Percentiles rank a stretch among this genome's conserved stretches.
Conservation (phyloP, 2,113 vertebrate species). For the Chaetops frenatus region DNA sequence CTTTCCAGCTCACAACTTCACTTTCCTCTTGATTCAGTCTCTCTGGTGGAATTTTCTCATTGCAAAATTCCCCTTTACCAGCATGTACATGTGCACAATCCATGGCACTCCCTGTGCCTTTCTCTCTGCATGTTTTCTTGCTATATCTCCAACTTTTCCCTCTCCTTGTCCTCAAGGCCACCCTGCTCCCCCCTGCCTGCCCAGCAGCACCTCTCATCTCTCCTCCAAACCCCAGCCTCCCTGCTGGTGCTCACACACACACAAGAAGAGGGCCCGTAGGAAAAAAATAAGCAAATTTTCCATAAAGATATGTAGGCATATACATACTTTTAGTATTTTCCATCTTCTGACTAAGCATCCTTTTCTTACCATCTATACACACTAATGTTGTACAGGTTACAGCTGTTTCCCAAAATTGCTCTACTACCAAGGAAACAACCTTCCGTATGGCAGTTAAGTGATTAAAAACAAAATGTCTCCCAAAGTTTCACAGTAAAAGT, state of each 20-base stretch:
- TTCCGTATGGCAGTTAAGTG: neutral
- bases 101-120: fast-evolving
- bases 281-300: neutral
- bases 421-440: neutral
- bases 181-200: neutral
- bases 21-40: neutral
- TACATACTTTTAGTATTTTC: neutral
- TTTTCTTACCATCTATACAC: neutral
- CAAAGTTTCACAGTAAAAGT: neutral
- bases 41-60: neutral
- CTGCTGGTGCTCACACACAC: fast-evolving
- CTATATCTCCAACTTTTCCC: neutral
- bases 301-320: neutral
- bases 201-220: neutral
- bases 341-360: neutral
- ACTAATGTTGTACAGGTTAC: neutral
- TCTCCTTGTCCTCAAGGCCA: neutral
- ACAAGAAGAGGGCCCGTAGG: fast-evolving
- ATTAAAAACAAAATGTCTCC: neutral
- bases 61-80: neutral
- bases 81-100: neutral
- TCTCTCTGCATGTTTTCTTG: neutral
- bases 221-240: neutral
- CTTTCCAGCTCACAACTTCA: neutral
- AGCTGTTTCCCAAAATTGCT: neutral